phyloP scores from a whole-genome alignment of 2,113 vertebrate species.

The Gymnorhina tibicen region DNA sequence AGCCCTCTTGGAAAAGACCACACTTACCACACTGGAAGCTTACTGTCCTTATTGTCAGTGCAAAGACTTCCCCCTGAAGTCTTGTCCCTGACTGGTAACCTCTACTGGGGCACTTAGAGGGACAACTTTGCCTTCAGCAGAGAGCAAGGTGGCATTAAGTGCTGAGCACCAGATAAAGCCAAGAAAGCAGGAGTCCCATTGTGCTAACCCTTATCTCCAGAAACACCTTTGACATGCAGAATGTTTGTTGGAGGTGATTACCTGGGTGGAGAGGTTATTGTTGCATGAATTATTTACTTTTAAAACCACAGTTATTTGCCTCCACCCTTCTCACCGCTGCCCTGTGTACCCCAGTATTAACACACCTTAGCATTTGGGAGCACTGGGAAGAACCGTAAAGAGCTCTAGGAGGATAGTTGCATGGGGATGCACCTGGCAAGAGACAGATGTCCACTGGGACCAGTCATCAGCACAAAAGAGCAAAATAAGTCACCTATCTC shows the following conservation, averaged over 20 bases:
- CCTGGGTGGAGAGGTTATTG: conserved; percentile 40
- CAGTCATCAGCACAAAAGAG: not conserved
- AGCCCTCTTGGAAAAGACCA: not conserved
- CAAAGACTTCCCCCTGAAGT: not conserved
- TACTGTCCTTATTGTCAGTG: not conserved
- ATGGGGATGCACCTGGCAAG: not conserved
- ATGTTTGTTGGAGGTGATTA: conserved; percentile 42
- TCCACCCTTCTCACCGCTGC: not conserved
- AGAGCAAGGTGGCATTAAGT: not conserved
- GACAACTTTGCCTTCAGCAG: not conserved
- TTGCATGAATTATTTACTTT: conserved; percentile 47
- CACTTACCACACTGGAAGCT: not conserved
- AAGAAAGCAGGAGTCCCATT: conserved; percentile 1
- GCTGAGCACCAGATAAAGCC: not conserved
- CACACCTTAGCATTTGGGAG: not conserved
- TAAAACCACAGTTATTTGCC: conserved; percentile 48
- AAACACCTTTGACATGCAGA: conserved; percentile 43
- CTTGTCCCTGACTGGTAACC: not conserved
- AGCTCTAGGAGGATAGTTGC: not conserved
- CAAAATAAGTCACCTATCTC: not conserved
- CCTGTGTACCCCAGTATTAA: not conserved
- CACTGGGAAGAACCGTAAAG: not conserved
- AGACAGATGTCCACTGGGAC: not conserved
- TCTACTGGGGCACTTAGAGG: not conserved
- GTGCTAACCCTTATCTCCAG: conserved; percentile 49